Base-by-base conservation (phyloP, 2,113 vertebrate genomes). In the Stegastes partitus region DNA sequence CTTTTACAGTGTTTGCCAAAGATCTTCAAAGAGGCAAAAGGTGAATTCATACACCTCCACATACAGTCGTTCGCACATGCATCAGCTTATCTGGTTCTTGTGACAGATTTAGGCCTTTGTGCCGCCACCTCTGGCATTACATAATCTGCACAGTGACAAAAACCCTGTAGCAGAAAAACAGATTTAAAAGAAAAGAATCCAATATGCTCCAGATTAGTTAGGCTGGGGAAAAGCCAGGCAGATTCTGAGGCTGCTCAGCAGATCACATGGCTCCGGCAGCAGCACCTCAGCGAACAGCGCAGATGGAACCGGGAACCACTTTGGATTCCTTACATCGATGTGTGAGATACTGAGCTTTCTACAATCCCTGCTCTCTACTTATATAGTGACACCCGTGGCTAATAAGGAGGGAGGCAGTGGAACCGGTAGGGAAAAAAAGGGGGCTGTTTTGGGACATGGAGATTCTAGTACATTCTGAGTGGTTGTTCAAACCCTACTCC, bases 71-170 rank as follows among this genome's bases (percentile, higher is more conserved):
- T 77, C 42, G 59, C 81, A 79, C 80, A 81, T 82, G 81, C 82
- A 75, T 64, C 82, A 79, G 85, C 53, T 92, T 89, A 92, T 91
- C 85, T 80, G 68, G 31, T 71, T 85, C 86, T 91, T 91, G 81
- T 91, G 88, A 92, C 83, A 64, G 78, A 86, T 85, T 84, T 76
- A 82, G 82, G 80, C 71, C 76, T 79, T 88, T 85, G 79, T 81
- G 63, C 72, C 28, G 56, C 83, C 89, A 92, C 84, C 90, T 86
- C 75, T 79, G 79, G 73, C 65, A 79, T 92, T 89, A 78, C 64
- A 76, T 91, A 93, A 93, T 91, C 84, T 85, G 51, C 79, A 73
- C 65, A 19, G 87, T 83, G 79, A 88, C 81, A 91, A 85, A 84
- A 90, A 84, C 57, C 72, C 76, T 44, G 58, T 61, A 50, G 79